Evolutionary conservation across 2,113 vertebrate genomes (phyloP).

Genomic region (Girardinichthys multiradiatus): DNA sequence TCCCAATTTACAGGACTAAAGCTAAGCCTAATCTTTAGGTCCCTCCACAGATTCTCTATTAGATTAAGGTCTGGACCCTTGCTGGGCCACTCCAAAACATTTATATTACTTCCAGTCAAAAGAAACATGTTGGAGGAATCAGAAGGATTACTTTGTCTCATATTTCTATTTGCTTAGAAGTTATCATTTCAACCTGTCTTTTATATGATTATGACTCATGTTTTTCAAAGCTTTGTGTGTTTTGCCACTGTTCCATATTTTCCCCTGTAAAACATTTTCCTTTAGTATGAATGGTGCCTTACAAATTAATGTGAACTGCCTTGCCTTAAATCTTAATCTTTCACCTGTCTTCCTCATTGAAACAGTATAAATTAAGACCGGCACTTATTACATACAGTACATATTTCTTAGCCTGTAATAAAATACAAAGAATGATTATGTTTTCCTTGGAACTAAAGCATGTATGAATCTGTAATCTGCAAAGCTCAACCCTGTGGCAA

Average conservation of each 20-base stretch:
- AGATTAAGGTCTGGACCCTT: too few relatives aligned
- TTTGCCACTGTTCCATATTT: not conserved
- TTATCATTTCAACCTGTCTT: not conserved
- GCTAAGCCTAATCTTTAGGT: too few relatives aligned
- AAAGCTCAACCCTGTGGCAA: conserved; percentile 7
- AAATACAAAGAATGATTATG: conserved; percentile 3
- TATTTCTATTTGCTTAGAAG: not conserved
- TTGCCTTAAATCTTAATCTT: not conserved
- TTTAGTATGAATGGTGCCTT: not conserved
- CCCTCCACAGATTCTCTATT: too few relatives aligned
- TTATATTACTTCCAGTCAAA: not conserved
- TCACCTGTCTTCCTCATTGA: conserved; percentile 8
- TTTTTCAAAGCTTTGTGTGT: not conserved
- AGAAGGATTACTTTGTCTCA: not conserved
- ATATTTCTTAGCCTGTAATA: not conserved
- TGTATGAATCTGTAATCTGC: conserved; percentile 11
- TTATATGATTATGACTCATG: not conserved
- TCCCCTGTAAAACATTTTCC: not conserved
- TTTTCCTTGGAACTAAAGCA: not conserved
- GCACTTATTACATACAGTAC: not conserved
- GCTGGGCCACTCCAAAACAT: too few relatives aligned
- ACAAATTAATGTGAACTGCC: not conserved
- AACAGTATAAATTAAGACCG: not conserved
- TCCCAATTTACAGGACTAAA: too few relatives aligned
- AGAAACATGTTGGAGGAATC: not conserved